Percentiles rank a stretch among this genome's conserved stretches.
phyloP scores from a whole-genome alignment of 2,113 vertebrate species.

The Cnemophilus loriae region DNA sequence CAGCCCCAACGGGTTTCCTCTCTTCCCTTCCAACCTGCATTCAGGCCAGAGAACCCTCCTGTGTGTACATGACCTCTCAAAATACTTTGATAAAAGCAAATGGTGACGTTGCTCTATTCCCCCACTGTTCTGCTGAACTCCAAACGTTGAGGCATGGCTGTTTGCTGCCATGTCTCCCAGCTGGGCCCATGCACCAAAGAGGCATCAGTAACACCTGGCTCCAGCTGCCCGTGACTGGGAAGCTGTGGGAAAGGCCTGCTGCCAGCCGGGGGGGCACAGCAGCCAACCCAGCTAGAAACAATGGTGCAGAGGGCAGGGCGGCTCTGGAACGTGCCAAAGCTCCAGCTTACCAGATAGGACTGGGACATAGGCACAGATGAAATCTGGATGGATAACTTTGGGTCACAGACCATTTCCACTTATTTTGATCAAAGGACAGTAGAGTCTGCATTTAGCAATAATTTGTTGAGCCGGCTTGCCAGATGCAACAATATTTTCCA shows the following conservation, averaged over 20 bases:
- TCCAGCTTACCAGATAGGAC: neutral
- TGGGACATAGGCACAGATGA: neutral
- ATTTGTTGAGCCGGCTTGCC: neutral
- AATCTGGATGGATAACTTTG: too few species aligned
- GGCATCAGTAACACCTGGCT: neutral
- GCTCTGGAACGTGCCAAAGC: neutral
- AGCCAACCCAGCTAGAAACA: neutral
- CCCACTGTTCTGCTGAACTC: neutral
- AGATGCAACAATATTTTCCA: neutral
- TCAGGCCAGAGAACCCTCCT: neutral
- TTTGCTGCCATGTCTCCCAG: neutral
- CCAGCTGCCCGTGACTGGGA: neutral
- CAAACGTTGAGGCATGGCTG: rapidly evolving
- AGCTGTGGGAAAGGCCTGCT: neutral
- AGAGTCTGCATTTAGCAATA: neutral
- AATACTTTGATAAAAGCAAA: neutral
- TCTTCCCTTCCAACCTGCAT: neutral
- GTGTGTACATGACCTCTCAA: neutral
- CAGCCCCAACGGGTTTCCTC: rapidly evolving
- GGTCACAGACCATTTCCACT: neutral
- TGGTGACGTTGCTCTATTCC: neutral
- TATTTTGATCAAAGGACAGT: neutral
- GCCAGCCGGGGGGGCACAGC: neutral
- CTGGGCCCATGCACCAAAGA: neutral
- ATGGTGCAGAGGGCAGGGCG: neutral